Conservation (phyloP, 2,797 vertebrate genomes). For the Notamacropus eugenii region DNA sequence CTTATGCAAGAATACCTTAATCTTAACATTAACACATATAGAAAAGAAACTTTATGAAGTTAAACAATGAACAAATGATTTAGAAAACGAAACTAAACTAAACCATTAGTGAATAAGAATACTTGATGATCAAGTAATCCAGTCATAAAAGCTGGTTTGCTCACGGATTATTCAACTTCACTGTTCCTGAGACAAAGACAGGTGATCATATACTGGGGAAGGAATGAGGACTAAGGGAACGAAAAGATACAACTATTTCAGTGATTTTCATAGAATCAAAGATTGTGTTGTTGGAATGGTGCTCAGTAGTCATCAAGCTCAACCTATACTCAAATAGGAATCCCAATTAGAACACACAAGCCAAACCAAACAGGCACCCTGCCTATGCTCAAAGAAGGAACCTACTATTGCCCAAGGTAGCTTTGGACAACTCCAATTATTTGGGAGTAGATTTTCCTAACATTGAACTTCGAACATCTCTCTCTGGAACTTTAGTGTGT, state of each 20-base stretch:
- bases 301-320: background rate
- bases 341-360: background rate
- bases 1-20: constrained; percentile 13
- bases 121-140: constrained; percentile 9
- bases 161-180: background rate
- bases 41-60: constrained; percentile 17
- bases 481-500: background rate
- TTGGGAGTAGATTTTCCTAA: background rate
- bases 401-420: background rate
- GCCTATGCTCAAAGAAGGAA: background rate
- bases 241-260: constrained; percentile 27
- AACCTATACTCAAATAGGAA: background rate
- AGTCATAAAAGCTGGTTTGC: constrained; percentile 16
- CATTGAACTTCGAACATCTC: background rate
- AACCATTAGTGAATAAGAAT: background rate
- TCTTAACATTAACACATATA: background rate
- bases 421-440: background rate
- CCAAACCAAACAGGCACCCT: background rate
- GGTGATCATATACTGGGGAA: constrained; percentile 2
- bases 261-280: background rate
- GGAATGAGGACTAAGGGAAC: background rate
- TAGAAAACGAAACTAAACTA: background rate
- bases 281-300: background rate
- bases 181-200: constrained; percentile 22
- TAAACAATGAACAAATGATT: constrained; percentile 30